Conservation (phyloP, 30 jellyfish, hydroid and myxozoan species). For the Sanderia malayensis region DNA sequence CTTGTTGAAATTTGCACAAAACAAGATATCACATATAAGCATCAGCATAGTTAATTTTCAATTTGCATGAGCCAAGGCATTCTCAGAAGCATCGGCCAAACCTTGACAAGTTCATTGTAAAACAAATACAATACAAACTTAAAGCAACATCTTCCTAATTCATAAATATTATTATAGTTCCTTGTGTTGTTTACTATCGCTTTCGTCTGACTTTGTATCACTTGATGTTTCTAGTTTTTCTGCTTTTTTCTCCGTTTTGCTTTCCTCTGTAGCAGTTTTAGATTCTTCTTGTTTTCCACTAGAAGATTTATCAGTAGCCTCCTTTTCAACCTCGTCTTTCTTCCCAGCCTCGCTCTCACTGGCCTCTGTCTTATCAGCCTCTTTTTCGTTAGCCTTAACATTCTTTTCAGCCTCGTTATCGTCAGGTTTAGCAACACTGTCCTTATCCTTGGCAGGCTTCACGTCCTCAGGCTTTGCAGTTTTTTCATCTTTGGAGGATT, state of each 20-base stretch:
- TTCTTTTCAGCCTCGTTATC: constrained; percentile 12
- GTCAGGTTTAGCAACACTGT: neutral
- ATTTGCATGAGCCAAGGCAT: too few species aligned
- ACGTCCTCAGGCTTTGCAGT: constrained; percentile 1
- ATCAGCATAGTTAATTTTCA: too few species aligned
- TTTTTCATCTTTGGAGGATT: neutral
- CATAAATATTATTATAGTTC: constrained; percentile 38
- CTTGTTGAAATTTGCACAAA: too few species aligned
- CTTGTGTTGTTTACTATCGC: constrained; percentile 42
- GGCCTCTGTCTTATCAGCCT: neutral
- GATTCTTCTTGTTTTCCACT: constrained; percentile 4
- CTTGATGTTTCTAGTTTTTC: constrained; percentile 13
- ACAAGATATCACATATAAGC: too few species aligned
- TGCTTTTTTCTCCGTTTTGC: constrained; percentile 6
- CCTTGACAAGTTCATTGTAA: too few species aligned
- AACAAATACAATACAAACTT: neutral
- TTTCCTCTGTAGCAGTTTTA: constrained; percentile 29
- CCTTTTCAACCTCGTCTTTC: constrained; percentile 4
- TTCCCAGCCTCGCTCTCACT: constrained; percentile 7
- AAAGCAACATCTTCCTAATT: constrained; percentile 17
- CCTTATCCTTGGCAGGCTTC: neutral
- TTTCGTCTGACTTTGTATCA: constrained; percentile 6
- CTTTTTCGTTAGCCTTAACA: neutral
- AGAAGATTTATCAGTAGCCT: neutral
- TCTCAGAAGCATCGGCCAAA: too few species aligned